Conservation (phyloP, 53 echinoderm and acorn worm genomes). For the Echinometra lucunter region DNA sequence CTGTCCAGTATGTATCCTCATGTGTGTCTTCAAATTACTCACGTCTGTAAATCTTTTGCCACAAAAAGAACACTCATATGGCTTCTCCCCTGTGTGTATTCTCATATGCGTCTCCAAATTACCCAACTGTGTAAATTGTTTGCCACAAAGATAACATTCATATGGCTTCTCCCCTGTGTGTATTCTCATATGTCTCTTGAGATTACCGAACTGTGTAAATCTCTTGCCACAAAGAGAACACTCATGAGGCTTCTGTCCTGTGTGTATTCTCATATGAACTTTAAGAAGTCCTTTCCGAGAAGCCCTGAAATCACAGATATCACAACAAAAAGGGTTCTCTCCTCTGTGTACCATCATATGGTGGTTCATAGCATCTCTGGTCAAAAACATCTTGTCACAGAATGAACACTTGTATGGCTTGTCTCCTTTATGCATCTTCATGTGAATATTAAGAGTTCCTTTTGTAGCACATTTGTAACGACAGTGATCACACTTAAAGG, state of each 20-base stretch:
- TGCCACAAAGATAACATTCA: not conserved
- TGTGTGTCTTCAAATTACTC: not conserved
- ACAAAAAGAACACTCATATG: not conserved
- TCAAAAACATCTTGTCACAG: not conserved
- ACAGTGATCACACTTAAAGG: too few relatives aligned
- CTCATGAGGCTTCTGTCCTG: not conserved
- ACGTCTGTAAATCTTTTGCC: not conserved
- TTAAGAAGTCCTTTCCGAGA: not conserved
- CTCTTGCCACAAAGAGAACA: not conserved
- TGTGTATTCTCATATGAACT: slow-evolving; percentile 17
- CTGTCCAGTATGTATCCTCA: not conserved
- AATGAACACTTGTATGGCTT: not conserved
- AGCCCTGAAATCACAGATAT: not conserved
- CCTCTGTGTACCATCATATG: not conserved
- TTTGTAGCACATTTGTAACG: too few relatives aligned
- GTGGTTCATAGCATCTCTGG: not conserved
- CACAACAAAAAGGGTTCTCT: not conserved
- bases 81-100: not conserved
- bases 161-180: not conserved
- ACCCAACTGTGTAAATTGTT: not conserved
- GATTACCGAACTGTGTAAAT: not conserved
- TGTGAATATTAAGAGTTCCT: not conserved
- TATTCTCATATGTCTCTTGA: not conserved
- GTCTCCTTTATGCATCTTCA: not conserved
- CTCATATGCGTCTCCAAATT: not conserved